phyloP scores from a whole-genome alignment of 2,797 vertebrate genomes.

The Arctocebus calabarensis region DNA sequence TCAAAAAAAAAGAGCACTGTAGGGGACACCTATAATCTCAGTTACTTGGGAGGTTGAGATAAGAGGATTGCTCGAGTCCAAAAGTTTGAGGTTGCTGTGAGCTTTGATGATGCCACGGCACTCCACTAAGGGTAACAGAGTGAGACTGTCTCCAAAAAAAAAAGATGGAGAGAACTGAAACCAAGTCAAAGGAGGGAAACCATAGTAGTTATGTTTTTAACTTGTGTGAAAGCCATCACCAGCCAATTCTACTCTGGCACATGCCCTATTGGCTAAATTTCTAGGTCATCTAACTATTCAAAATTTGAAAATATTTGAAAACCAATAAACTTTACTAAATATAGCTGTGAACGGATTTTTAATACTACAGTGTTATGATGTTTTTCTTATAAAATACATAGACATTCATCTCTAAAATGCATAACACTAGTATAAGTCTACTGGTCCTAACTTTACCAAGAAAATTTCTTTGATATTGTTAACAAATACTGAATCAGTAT shows the following conservation, averaged over 20 bases:
- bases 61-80: no score
- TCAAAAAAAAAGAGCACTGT: no score
- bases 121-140: no score
- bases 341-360: neutral
- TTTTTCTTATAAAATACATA: constrained; percentile 59
- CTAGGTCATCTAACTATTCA: neutral
- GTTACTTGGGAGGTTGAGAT: no score
- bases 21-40: no score
- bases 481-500: neutral
- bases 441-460: neutral
- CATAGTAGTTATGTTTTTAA: neutral
- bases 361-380: neutral
- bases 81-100: no score
- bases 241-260: neutral
- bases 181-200: neutral
- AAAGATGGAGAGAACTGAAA: neutral
- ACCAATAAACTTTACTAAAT: neutral
- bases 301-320: neutral
- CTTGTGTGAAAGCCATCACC: neutral
- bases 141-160: no score
- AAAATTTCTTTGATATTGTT: neutral
- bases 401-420: neutral
- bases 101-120: no score
- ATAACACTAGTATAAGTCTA: neutral
- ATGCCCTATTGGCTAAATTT: neutral